Evolutionary conservation across 2,797 vertebrate species (phyloP), one percentile per base, ranked within the genome.

Genomic region (Adelosebastes latens): DNA sequence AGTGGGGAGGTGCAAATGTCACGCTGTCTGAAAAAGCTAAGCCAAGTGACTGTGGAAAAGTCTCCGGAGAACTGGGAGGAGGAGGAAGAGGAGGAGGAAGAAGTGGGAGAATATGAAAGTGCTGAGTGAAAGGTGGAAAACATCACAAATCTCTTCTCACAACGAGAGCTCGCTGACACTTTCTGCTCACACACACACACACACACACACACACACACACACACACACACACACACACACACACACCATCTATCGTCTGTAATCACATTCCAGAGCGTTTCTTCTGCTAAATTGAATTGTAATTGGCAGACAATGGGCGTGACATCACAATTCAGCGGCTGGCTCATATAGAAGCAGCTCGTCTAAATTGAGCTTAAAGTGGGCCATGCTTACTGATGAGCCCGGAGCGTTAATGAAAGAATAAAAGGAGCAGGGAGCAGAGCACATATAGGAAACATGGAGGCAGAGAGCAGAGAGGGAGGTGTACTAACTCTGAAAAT

Each of bases 261-360:
- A 94, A 95, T 93, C 92, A 93, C 89, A 90, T 93, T 93, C 77
- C 83, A 71, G 79, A 85, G 88, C 75, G 64, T 92, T 90, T 80
- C 82, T 88, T 85, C 85, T 79, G 72, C 82, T 86, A 94, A 94
- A 95, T 93, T 95, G 90, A 94, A 94, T 89, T 81, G 85, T 94
- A 94, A 95, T 94, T 92, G 92, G 84, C 80, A 83, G 89, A 94
- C 89, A 95, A 94, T 91, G 89, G 84, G 76, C 80, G 75, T 94
- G 87, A 94, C 92, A 93, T 92, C 86, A 78, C 79, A 75, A 94
- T 93, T 93, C 89, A 76, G 59, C 55, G 82, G 80, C 85, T 76
- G 87, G 85, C 87, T 91, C 88, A 39, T 89, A 88, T 34, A 62
- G 89, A 86, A 82, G 88, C 87, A 52, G 89, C 87, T 84, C 53